Percentiles rank a stretch among this genome's conserved stretches.
Conservation (phyloP, 2,113 vertebrate species). For the Rhegmatorhina hoffmannsi region DNA sequence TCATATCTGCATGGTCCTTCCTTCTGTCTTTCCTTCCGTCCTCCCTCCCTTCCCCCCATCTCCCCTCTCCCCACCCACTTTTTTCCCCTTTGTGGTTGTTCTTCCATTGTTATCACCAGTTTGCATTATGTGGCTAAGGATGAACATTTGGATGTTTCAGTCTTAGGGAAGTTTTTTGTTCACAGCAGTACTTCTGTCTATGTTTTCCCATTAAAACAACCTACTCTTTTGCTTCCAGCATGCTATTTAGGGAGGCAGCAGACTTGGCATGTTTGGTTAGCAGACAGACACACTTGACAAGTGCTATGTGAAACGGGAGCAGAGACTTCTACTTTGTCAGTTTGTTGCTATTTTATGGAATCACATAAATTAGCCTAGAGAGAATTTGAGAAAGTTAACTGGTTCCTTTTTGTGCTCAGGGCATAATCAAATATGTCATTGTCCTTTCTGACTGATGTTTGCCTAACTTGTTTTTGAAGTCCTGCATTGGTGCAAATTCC, state of each 20-base stretch:
- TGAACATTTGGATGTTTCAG: not conserved
- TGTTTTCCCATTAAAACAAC: not conserved
- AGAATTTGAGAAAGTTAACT: not conserved
- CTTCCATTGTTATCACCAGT: not conserved
- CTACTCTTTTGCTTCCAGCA: not conserved
- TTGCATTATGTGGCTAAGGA: not conserved
- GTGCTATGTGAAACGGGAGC: not conserved
- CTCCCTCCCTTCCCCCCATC: no score
- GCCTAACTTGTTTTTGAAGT: not conserved
- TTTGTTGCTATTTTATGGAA: constrained; percentile 2
- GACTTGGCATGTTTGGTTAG: not conserved
- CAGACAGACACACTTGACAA: constrained; percentile 11
- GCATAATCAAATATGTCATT: not conserved
- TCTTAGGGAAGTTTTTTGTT: not conserved
- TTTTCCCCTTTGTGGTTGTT: not conserved
- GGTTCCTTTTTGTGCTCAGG: not conserved
- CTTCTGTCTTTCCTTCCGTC: no score
- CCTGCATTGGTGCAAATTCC: not conserved
- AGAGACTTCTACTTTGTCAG: not conserved
- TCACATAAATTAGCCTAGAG: not conserved
- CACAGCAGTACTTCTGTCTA: not conserved
- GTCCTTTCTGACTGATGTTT: not conserved
- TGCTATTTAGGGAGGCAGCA: not conserved
- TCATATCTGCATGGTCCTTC: not conserved
- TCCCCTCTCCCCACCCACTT: not conserved